Evolutionary conservation across 2,888 invertebrate species (phyloP), one percentile per base, ranked within the genome.

Genomic region (Phyto melanocephala): DNA sequence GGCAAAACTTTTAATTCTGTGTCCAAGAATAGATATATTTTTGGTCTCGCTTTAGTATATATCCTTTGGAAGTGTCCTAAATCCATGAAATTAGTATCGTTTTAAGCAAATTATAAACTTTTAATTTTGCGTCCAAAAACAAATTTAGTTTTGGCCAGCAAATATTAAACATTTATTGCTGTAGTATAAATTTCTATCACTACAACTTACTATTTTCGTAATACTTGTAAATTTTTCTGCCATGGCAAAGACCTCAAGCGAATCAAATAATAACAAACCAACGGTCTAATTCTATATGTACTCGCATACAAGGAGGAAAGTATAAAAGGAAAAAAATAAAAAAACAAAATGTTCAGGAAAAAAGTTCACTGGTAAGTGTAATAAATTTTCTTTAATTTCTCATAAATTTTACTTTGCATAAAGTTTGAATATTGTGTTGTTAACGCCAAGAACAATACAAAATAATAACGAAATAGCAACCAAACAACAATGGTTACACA

Each of bases 341-440:
- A 7, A 47, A 13, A 50, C 60, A n/a, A n/a, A n/a, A 60, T 24
- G 35, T n/a, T 1, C 37, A 2, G 20, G 58, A 60, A 75, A 75
- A 65, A 63, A 67, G 77, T 24, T 60, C 52, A 65, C 65, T 70
- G 78, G 84, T 81, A 83, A 83, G 70, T 79, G 88, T 86, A 88
- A 89, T 89, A 89, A 89, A 89, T 89, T 89, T 87, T 86, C 85
- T 87, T 88, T 89, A 89, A 89, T 89, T 89, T 89, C 89, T 87
- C 89, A 89, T 89, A 89, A 89, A 89, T 89, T 89, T 88, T 79
- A 83, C 87, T 88, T 87, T 87, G 88, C 88, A 89, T 88, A 88
- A 87, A 77, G 78, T 78, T 81, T 81, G 81, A 81, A 81, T 81
- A 81, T 81, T 78, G 78, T 78, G 74, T 80, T 81, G 81, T 80